Conservation (phyloP, 2,797 vertebrate genomes). For the Anabacerthia variegaticeps region DNA sequence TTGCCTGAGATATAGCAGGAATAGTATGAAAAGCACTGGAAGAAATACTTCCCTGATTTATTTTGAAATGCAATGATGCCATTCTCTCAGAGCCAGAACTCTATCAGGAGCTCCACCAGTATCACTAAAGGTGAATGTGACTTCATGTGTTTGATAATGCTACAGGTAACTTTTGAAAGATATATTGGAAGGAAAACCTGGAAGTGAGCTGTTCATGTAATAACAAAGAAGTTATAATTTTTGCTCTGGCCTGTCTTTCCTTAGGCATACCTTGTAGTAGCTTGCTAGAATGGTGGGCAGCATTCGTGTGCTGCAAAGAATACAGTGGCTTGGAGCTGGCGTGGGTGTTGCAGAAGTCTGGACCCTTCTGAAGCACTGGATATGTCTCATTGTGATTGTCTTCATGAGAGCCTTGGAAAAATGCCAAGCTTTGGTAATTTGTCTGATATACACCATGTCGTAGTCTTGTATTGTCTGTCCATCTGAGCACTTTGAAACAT, state of each 20-base stretch:
- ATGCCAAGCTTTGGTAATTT: constrained; percentile 40
- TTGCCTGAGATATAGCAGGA: not conserved
- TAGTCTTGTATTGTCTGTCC: not conserved
- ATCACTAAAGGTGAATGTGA: not conserved
- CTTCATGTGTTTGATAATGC: not conserved
- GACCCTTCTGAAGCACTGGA: not conserved
- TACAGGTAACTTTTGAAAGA: not conserved
- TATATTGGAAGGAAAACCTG: not conserved
- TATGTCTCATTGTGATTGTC: not conserved
- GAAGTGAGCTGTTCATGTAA: not conserved
- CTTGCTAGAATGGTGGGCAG: not conserved
- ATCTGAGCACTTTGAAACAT: not conserved
- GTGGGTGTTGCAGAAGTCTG: constrained; percentile 10
- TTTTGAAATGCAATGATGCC: not conserved
- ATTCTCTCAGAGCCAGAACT: not conserved
- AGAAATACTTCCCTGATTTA: not conserved
- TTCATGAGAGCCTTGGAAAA: constrained; percentile 14
- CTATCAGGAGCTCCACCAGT: not conserved
- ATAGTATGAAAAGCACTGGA: not conserved
- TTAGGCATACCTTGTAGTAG: not conserved
- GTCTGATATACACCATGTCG: not conserved
- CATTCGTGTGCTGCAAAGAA: not conserved
- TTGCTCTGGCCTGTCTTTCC: not conserved
- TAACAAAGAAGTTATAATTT: not conserved
- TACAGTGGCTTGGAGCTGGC: not conserved